phyloP scores from a whole-genome alignment of 2,888 invertebrate species.

The Nomada goodeniana region DNA sequence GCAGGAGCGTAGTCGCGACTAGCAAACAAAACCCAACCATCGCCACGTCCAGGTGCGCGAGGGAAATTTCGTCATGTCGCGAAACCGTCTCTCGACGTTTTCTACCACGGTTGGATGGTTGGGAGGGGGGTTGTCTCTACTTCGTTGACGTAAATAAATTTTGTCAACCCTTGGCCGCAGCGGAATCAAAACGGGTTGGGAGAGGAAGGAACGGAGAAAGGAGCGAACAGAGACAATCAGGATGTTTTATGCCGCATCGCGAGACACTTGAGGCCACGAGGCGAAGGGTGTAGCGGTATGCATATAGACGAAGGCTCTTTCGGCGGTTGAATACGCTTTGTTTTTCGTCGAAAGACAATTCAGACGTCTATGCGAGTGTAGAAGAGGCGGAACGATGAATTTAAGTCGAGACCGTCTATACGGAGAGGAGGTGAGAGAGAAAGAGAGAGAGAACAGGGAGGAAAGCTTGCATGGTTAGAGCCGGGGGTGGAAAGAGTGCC shows the following conservation, averaged over 20 bases:
- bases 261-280: conserved; percentile 49
- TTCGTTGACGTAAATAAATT: conserved; percentile 38
- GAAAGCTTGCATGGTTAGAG: neutral
- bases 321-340: conserved; percentile 65
- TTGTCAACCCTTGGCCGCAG: conserved; percentile 18
- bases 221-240: conserved; percentile 29
- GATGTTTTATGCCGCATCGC: conserved; percentile 46
- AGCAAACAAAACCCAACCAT: too few species aligned
- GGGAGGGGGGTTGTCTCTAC: neutral
- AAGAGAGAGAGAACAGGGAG: neutral
- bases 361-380: conserved; percentile 46
- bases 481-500: conserved; percentile 2
- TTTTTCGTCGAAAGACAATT: conserved; percentile 65
- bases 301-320: conserved; percentile 52
- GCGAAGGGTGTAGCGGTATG: conserved; percentile 41
- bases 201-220: conserved; percentile 13
- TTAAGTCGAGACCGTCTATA: conserved; percentile 29
- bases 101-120: too few species aligned
- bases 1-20: too few species aligned
- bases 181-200: conserved; percentile 26
- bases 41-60: too few species aligned
- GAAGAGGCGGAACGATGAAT: conserved; percentile 48
- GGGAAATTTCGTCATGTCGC: neutral
- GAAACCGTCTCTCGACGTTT: neutral
- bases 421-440: neutral